Base-by-base conservation (phyloP, 23 tunicate genomes). In the Halocynthia roretzi region DNA sequence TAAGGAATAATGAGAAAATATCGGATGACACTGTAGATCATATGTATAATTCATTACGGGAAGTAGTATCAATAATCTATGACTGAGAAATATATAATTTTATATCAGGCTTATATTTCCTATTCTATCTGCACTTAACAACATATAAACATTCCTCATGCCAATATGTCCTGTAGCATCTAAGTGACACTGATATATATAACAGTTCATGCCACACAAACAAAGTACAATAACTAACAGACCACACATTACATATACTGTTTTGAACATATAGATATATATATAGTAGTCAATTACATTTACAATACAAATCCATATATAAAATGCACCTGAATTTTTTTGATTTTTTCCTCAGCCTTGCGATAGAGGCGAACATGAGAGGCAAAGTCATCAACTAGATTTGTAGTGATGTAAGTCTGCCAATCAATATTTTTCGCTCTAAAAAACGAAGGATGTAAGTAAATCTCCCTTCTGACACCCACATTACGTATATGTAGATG, bases 381-480 rank as follows among this genome's bases (percentile, higher is more conserved):
- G 21, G 98, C 92, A 72, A 92, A 83, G n/a, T 80, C 93, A 51
- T 92, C 98, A 1, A 92, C 98, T 40, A 92, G 64, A 4, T 77
- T 78, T 44, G 78, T 86, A 8, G 98, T 80, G 8, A 92, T 70
- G 77, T 85, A 83, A 5, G 85, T 81, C 76, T 92, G 98, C 98
- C 98, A 92, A 71, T 92, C 87, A 23, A 92, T 76, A 19, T 19
- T 67, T 66, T 86, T 88, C 54, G 87, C 84, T 53, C 98, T 86
- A 54, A 8, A 72, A n/a, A n/a, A n/a, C n/a, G n/a, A n/a, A 50
- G 48, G 11, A 71, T 15, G 17, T 58, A 4, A 58, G n/a, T 15
- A 58, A n/a, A 58, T 58, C 17, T 15, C 4, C 11, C 21, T 18
- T 67, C 2, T 21, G 71, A 67, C 71, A 67, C 21, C 5, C 44